phyloP scores from a whole-genome alignment of 1,140 invertebrate genomes.

The Lepidostoma basale region DNA sequence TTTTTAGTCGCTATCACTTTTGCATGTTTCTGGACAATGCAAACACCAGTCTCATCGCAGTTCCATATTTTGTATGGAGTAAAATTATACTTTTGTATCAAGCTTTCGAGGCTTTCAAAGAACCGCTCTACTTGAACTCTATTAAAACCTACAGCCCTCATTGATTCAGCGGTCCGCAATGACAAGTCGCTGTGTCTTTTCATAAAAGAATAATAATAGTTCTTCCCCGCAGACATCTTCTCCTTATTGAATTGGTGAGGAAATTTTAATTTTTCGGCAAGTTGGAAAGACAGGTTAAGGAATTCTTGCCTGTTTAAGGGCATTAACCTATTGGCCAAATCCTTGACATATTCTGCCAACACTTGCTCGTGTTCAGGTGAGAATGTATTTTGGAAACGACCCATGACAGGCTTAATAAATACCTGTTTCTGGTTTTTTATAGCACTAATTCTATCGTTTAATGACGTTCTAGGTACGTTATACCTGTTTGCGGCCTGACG shows the following conservation, averaged over 20 bases:
- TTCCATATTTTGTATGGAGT: constrained; percentile 38
- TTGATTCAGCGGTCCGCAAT: background rate
- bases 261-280: background rate
- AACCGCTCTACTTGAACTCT: constrained; percentile 38
- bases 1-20: constrained; percentile 49
- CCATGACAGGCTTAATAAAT: background rate
- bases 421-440: background rate
- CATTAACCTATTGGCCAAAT: constrained; percentile 4
- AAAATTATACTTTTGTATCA: constrained; percentile 42
- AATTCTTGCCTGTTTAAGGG: background rate
- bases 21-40: constrained; percentile 48
- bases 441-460: constrained; percentile 7
- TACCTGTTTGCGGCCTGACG: background rate
- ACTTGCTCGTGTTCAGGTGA: constrained; percentile 1
- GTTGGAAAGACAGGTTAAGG: background rate
- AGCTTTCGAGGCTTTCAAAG: constrained; percentile 33
- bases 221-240: background rate
- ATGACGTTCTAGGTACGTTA: constrained; percentile 4
- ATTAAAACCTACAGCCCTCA: constrained; percentile 44
- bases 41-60: constrained; percentile 51
- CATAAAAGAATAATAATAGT: background rate
- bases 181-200: constrained; percentile 1
- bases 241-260: constrained; percentile 3
- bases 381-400: background rate
- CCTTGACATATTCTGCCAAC: background rate